Percentiles rank a stretch among this genome's conserved stretches.
Evolutionary conservation across 2,113 vertebrate genomes (phyloP).

Genomic region (Syrrhaptes paradoxus): DNA sequence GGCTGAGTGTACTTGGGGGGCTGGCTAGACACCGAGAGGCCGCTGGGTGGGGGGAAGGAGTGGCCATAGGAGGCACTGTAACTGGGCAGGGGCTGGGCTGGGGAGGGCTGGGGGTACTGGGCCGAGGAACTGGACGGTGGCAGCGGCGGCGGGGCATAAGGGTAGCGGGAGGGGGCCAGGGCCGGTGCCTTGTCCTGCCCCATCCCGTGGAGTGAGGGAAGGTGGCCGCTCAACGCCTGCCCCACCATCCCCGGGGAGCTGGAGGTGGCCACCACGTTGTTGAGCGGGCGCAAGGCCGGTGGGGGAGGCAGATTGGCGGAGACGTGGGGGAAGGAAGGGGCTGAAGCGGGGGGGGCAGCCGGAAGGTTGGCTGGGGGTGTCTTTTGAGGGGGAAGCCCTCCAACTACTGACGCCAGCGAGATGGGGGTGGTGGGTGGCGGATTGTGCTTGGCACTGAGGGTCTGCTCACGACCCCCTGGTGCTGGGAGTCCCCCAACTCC

Average conservation of each 20-base stretch:
- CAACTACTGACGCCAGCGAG: conserved; percentile 64
- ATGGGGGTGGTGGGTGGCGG: conserved; percentile 83
- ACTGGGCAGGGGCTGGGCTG: conserved; percentile 68
- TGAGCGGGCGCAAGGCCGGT: conserved; percentile 89
- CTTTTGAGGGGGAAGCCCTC: conserved; percentile 69
- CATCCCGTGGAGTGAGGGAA: conserved; percentile 68
- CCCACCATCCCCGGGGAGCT: conserved; percentile 81
- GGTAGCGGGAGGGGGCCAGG: conserved; percentile 69
- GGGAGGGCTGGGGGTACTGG: conserved; percentile 57
- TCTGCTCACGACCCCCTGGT: conserved; percentile 55
- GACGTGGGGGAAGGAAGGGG: conserved; percentile 73
- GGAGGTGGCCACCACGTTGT: conserved; percentile 69
- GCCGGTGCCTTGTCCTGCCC: conserved; percentile 71
- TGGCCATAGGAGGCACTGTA: conserved; percentile 69
- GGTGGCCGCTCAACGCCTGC: conserved; percentile 74
- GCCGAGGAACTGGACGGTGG: conserved; percentile 66
- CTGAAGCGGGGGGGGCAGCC: background rate
- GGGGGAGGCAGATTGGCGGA: conserved; percentile 87
- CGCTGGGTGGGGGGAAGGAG: conserved; percentile 70
- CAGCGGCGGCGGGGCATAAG: conserved; percentile 62
- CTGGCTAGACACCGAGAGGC: conserved; percentile 73
- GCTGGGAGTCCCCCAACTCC: conserved; percentile 50
- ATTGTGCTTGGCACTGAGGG: conserved; percentile 76
- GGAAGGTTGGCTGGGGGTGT: conserved; percentile 73
- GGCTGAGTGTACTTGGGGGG: conserved; percentile 80